These are phyloP conservation scores for Takifugu bimaculatus DNA, from an alignment of 2,113 vertebrate species.

Conservation along the genomic window DNA sequence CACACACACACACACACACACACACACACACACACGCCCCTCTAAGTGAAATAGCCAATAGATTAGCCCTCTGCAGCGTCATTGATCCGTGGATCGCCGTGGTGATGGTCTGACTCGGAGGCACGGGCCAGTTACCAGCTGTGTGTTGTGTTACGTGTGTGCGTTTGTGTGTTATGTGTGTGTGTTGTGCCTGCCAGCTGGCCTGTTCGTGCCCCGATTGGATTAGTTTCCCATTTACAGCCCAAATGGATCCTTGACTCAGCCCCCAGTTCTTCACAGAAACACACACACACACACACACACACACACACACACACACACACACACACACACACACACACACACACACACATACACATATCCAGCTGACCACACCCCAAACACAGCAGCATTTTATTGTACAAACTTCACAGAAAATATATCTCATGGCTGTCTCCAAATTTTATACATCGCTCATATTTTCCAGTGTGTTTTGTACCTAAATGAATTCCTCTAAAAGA, in stretches of 20 bases:
- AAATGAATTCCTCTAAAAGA: neutral
- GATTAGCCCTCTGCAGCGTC: slow-evolving; percentile 52
- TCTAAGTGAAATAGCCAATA: slow-evolving; percentile 32
- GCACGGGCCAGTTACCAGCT: slow-evolving; percentile 66
- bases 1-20: neutral
- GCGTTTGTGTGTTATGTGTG: slow-evolving; percentile 37
- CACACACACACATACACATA: slow-evolving; percentile 23
- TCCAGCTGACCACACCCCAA: slow-evolving; percentile 16
- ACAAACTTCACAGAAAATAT: slow-evolving; percentile 2
- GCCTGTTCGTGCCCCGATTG: slow-evolving; percentile 65
- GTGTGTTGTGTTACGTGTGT: slow-evolving; percentile 29
- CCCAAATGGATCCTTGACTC: slow-evolving; percentile 64
- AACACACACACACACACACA: slow-evolving; percentile 18
- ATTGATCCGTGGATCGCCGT: slow-evolving; percentile 68
- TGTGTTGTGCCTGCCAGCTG: slow-evolving; percentile 68
- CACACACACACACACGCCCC: neutral
- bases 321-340: slow-evolving; percentile 22
- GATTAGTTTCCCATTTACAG: slow-evolving; percentile 72
- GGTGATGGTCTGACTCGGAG: slow-evolving; percentile 60
- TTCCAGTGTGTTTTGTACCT: neutral
- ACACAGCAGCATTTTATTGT: slow-evolving; percentile 9
- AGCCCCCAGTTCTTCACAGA: slow-evolving; percentile 20
- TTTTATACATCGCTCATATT: neutral
- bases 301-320: slow-evolving; percentile 17
- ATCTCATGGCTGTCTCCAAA: neutral